Evolutionary conservation across 2,888 invertebrate genomes (phyloP), one percentile per base, ranked within the genome.

Genomic region (Venusia cambrica): DNA sequence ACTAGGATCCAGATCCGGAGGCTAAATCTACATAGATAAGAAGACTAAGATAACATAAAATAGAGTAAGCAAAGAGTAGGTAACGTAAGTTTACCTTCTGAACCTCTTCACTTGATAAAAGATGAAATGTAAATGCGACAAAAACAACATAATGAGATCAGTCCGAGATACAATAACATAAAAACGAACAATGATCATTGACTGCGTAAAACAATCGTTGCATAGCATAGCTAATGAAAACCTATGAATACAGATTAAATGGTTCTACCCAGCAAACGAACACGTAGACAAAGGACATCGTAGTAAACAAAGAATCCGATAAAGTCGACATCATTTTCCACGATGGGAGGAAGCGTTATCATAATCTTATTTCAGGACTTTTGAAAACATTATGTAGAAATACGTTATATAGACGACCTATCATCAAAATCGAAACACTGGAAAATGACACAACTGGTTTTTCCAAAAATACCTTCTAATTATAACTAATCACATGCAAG

Each of bases 221-320:
- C 74, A 75, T 79, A 73, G 75, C 74, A 75, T 79, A 73, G 65
- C 61, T 69, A 79, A 80, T 75, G 65, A 73, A 70, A 54, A 52
- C 64, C 57, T 48, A 54, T 62, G 84, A 75, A 83, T 84, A 80
- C 76, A 64, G 72, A 84, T 84, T 71, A 75, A 78, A 75, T 67
- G 65, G 67, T 67, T 64, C 28, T n/a, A n/a, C n/a, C n/a, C 64
- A 61, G 70, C 70, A 67, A 62, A 69, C 64, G 64, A 62, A 63
- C 51, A 51, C 43, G 47, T 45, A 64, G 60, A 79, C 78, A 79
- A 77, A 77, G 74, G 72, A 66, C 57, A 61, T 54, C 42, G 39
- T 38, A 49, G 41, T 46, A 48, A 63, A 62, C 60, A 65, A 64
- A 60, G 63, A 63, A 60, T 50, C 38, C 31, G 40, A 38, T 41